These are phyloP conservation scores for Creontiades dilutus DNA, from an alignment of 2,888 invertebrate genomes.

Conservation along the genomic window DNA sequence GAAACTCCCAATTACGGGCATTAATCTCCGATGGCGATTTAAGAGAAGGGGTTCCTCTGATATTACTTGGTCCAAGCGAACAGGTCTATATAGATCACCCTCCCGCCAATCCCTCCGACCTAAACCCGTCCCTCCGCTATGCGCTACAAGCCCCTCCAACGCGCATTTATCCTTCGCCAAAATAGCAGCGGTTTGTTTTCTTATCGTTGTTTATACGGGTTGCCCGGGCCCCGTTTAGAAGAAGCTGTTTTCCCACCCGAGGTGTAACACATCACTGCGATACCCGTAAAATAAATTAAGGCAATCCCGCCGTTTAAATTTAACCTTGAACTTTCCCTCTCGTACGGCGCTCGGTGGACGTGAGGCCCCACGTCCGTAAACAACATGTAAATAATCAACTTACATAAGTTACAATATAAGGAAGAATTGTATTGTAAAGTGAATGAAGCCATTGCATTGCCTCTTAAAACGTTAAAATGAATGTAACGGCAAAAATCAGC, in stretches of 20 bases:
- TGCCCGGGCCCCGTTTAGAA: conserved; percentile 17
- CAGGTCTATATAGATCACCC: conserved; percentile 47
- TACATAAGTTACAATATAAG: too few species aligned
- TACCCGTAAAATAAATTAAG: not conserved
- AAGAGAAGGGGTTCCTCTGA: conserved; percentile 35
- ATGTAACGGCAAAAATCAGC: too few species aligned
- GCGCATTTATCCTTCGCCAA: conserved; percentile 28
- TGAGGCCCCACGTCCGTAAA: too few species aligned
- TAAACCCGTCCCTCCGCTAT: not conserved
- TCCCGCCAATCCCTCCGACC: not conserved
- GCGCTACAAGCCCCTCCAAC: not conserved
- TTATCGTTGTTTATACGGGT: conserved; percentile 63
- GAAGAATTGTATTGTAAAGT: too few species aligned
- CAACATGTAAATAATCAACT: too few species aligned
- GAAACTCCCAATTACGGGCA: conserved; percentile 54
- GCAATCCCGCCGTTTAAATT: not conserved
- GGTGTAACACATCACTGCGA: conserved; percentile 5
- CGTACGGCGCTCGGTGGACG: not conserved
- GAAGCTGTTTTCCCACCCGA: conserved; percentile 38
- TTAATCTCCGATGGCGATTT: conserved; percentile 53
- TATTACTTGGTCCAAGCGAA: conserved; percentile 35
- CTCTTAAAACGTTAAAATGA: too few species aligned
- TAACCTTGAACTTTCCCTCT: not conserved
- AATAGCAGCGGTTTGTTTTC: conserved; percentile 61
- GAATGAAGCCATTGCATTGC: too few species aligned